A percentile compares a stretch with the other conserved stretches of the same genome.
Conservation (phyloP, 2,888 invertebrate species). For the Agelastica alni region DNA sequence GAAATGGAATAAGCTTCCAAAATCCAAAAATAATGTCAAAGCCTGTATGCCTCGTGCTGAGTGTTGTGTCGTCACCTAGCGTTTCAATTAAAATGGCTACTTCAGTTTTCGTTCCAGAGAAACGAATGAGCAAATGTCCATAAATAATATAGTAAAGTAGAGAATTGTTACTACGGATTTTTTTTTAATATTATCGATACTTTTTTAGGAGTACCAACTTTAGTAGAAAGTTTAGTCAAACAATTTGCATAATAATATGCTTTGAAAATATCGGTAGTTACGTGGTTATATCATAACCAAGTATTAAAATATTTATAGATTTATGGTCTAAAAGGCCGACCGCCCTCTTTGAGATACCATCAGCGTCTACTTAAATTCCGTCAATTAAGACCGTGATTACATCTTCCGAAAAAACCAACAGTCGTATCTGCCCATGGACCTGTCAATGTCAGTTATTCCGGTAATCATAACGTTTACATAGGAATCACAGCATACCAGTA, state of each 20-base stretch:
- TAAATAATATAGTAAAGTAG: too few relatives aligned
- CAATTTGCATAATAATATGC: background rate
- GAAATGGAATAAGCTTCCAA: too few relatives aligned
- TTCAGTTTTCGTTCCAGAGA: too few relatives aligned
- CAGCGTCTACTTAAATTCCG: conserved; percentile 42
- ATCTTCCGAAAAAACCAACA: conserved; percentile 26
- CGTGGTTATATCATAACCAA: conserved; percentile 31
- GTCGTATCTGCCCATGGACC: conserved; percentile 17
- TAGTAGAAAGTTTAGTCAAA: background rate
- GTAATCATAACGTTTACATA: conserved; percentile 20
- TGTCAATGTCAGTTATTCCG: conserved; percentile 31
- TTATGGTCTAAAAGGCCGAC: conserved; percentile 40
- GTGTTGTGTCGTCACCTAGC: too few relatives aligned
- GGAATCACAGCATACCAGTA: conserved; percentile 1
- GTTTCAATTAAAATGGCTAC: too few relatives aligned
- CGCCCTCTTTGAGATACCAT: conserved; percentile 43
- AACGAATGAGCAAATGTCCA: too few relatives aligned
- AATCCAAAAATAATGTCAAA: too few relatives aligned
- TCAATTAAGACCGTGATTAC: conserved; percentile 39
- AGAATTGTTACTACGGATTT: background rate
- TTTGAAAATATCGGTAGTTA: background rate
- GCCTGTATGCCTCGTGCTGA: too few relatives aligned
- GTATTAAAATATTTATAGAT: conserved; percentile 46
- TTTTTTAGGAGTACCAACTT: background rate
- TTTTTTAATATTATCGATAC: background rate